These are phyloP conservation scores for Phallusia fumigata DNA, from an alignment of 23 tunicate genomes.

Conservation along the genomic window DNA sequence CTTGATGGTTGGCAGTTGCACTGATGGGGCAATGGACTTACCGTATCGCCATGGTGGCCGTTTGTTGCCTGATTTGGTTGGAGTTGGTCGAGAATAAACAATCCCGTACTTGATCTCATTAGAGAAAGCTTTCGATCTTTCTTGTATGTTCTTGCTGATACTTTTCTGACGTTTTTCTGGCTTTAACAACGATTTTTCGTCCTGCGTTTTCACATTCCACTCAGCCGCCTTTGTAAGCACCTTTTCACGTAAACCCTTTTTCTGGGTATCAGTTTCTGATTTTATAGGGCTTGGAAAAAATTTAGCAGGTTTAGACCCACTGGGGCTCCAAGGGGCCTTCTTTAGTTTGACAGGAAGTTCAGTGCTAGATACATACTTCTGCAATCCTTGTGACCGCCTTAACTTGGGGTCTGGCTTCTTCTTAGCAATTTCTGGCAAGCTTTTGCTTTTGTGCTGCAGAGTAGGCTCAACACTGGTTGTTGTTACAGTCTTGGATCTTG, in stretches of 20 bases:
- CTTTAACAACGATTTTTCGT: conserved; percentile 7
- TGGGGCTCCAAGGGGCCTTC: conserved; percentile 26
- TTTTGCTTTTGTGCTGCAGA: conserved; percentile 55
- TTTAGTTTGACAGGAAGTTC: not conserved
- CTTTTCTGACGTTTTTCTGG: conserved; percentile 9
- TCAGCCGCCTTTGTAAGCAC: conserved; percentile 60
- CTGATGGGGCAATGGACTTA: conserved; percentile 33
- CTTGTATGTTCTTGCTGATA: conserved; percentile 57
- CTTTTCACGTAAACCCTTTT: conserved; percentile 40
- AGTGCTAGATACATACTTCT: conserved; percentile 16
- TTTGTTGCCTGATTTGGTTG: conserved; percentile 13
- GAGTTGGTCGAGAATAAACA: conserved; percentile 48
- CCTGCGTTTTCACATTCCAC: conserved; percentile 33
- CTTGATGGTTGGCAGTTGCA: conserved; percentile 50
- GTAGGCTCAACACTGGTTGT: not conserved
- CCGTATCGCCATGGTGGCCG: conserved; percentile 81
- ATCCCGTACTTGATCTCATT: conserved; percentile 41
- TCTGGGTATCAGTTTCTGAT: conserved; percentile 22
- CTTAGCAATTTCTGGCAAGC: conserved; percentile 59
- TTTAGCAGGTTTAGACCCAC: conserved; percentile 52
- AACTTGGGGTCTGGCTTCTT: conserved; percentile 26
- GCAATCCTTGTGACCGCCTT: not conserved
- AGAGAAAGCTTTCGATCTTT: conserved; percentile 53
- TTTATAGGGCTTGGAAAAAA: conserved; percentile 36
- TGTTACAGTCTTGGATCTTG: not conserved